Conservation (phyloP, 1,140 invertebrate genomes). For the Cyrtorhinus lividipennis region DNA sequence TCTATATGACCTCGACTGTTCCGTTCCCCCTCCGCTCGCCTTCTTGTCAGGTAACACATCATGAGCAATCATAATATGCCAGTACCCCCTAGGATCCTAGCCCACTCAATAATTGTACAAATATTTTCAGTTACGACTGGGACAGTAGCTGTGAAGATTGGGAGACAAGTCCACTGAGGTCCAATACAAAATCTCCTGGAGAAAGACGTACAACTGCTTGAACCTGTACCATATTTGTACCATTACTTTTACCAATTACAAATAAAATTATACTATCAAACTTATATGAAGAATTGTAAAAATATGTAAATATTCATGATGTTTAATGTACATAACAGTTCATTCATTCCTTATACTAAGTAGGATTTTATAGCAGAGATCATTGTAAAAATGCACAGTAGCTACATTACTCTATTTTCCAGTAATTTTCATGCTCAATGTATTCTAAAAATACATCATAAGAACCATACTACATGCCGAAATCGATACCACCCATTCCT, state of each 20-base stretch:
- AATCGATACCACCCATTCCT: too few relatives aligned
- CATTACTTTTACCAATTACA: slow-evolving; percentile 2
- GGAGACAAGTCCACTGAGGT: not conserved
- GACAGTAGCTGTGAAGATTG: slow-evolving; percentile 5
- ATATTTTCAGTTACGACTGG: slow-evolving; percentile 11
- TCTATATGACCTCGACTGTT: slow-evolving; percentile 37
- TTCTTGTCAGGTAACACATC: not conserved
- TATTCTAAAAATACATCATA: slow-evolving; percentile 15
- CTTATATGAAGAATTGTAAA: slow-evolving; percentile 16
- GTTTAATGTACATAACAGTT: slow-evolving; percentile 13
- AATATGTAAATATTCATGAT: slow-evolving; percentile 18
- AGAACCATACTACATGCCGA: not conserved
- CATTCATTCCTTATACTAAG: slow-evolving; percentile 12
- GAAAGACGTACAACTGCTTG: slow-evolving; percentile 5
- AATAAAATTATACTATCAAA: slow-evolving; percentile 5
- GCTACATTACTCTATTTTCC: slow-evolving; percentile 16
- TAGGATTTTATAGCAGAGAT: slow-evolving; percentile 17
- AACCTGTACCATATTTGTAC: not conserved
- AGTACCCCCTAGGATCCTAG: not conserved
- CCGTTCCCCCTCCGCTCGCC: slow-evolving; percentile 14
- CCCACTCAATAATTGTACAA: not conserved
- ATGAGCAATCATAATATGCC: not conserved
- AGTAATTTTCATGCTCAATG: slow-evolving; percentile 20
- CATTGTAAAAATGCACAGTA: slow-evolving; percentile 17
- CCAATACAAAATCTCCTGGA: not conserved